phyloP scores from a whole-genome alignment of 2,113 vertebrate species.

The Pterophyllum scalare region DNA sequence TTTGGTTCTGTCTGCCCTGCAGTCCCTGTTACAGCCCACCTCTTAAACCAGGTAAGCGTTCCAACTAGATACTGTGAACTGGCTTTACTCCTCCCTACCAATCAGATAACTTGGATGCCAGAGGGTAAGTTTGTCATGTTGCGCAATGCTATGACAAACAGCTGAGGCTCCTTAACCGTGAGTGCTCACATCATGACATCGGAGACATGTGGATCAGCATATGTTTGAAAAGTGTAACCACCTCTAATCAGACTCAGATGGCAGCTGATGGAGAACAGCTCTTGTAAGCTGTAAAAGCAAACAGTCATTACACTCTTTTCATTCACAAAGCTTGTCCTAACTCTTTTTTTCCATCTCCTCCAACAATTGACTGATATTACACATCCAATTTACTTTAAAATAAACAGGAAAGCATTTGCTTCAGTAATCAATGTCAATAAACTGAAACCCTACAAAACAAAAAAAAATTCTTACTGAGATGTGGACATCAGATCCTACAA shows the following conservation, averaged over 20 bases:
- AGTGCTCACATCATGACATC: conserved; percentile 27
- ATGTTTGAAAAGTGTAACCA: conserved; percentile 29
- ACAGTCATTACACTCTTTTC: conserved; percentile 29
- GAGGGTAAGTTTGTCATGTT: conserved; percentile 2
- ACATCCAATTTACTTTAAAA: background rate
- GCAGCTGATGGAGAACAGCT: conserved; percentile 49
- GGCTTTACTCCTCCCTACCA: conserved; percentile 4
- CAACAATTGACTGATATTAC: background rate
- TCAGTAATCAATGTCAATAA: background rate
- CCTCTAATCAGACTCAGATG: conserved; percentile 64
- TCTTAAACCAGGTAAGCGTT: conserved; percentile 39
- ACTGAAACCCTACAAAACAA: background rate
- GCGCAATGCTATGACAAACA: conserved; percentile 19
- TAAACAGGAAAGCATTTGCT: background rate
- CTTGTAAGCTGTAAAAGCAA: conserved; percentile 39
- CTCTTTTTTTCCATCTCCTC: conserved; percentile 4
- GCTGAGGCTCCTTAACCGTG: background rate
- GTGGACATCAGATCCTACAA: background rate
- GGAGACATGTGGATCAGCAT: conserved; percentile 54
- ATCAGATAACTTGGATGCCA: conserved; percentile 19
- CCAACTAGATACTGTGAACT: conserved; percentile 6
- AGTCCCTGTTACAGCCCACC: conserved; percentile 22
- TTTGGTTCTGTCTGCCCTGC: conserved; percentile 51
- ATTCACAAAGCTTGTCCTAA: background rate
- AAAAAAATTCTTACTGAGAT: background rate